Percentiles rank a stretch among this genome's conserved stretches.
Evolutionary conservation across 2,797 vertebrate genomes (phyloP).

Genomic region (Ibycter americanus): DNA sequence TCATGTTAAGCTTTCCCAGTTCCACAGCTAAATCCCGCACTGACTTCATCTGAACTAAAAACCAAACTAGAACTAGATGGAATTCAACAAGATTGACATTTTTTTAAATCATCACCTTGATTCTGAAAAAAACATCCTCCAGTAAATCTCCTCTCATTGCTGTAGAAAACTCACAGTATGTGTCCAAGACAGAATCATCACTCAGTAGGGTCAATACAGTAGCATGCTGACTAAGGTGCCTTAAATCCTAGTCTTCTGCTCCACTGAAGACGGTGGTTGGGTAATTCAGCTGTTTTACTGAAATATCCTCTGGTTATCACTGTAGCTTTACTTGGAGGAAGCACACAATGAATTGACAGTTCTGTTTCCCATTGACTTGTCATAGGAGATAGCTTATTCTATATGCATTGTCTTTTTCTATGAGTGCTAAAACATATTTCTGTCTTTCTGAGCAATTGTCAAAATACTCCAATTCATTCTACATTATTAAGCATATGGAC

Average conservation of each 20-base stretch:
- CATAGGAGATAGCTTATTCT: neutral
- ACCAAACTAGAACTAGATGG: neutral
- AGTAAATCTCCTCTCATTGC: neutral
- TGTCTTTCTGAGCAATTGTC: neutral
- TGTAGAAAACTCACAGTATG: neutral
- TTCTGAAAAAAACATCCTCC: neutral
- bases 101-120: neutral
- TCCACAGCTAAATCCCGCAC: neutral
- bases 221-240: neutral
- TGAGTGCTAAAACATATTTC: neutral
- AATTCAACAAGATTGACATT: neutral
- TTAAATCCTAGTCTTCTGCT: neutral
- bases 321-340: neutral
- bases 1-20: neutral
- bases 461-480: neutral
- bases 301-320: neutral
- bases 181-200: neutral
- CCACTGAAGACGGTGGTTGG: neutral
- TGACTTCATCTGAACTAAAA: neutral
- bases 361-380: neutral
- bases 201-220: neutral
- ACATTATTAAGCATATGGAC: neutral
- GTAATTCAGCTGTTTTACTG: neutral
- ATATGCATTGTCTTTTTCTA: neutral
- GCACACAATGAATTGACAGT: neutral